Evolutionary conservation across 2,888 invertebrate species (phyloP), one percentile per base, ranked within the genome.

Genomic region (Mesoligia furuncula): DNA sequence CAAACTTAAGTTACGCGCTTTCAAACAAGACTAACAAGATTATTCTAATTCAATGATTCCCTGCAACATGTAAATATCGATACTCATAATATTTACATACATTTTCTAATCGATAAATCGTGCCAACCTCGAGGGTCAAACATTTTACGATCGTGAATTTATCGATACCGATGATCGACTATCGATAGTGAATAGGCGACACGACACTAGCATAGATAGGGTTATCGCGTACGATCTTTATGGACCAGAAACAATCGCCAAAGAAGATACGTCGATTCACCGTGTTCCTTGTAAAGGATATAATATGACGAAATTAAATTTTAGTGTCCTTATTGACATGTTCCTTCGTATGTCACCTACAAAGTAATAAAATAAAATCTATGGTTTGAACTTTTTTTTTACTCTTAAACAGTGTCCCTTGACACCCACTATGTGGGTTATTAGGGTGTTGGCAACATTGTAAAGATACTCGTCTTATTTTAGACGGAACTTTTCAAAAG

Each of bases 141-240:
- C 91, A 92, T 92, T 92, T 92, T 92, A 91, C 85, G 87, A 89
- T 89, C 89, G 89, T 90, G 90, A 89, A 92, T 92, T 90, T 93
- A 94, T 96, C 96, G 94, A 94, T 92, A 90, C 86, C 87, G 91
- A 92, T 92, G 91, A 91, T 92, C 91, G 88, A 90, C 81, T 89
- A 90, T 90, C 91, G 93, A 93, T 93, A 92, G 90, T 90, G 90
- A 90, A 90, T 90, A 90, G 87, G 85, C 90, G 85, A 90, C 90
- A 89, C 93, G 90, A 91, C 95, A 93, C 95, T 95, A 94, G 88
- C 88, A 87, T 85, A 87, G 85, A 91, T 89, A 91, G 92, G 94
- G 94, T 95, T 96, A 96, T 96, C 95, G 90, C 82, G 87, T 89
- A 88, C 90, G 92, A 96, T 96, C 96, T 95, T 94, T 94, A 94